Evolutionary conservation across 2,113 vertebrate genomes (phyloP).

Genomic region (Euleptes europaea): DNA sequence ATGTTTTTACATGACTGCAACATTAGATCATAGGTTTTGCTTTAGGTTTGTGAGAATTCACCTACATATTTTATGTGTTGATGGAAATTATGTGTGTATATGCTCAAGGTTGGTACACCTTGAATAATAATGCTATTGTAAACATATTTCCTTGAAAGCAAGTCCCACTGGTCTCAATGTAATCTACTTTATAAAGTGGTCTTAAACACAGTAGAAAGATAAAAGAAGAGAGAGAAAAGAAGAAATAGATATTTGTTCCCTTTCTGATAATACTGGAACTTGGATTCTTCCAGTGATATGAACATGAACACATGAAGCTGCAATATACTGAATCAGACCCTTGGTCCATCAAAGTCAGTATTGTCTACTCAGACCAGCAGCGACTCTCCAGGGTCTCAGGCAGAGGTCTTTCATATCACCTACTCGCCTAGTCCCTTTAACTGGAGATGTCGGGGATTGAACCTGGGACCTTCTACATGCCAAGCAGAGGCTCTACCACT

Average conservation of each 20-base stretch:
- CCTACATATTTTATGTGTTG: background rate
- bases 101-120: constrained; percentile 26
- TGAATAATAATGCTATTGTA: background rate
- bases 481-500: no score
- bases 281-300: no score
- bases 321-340: no score
- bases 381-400: no score
- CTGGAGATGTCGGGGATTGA: no score
- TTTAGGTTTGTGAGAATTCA: constrained; percentile 19
- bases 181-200: background rate
- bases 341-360: no score
- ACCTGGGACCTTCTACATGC: no score
- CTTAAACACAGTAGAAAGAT: background rate
- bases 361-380: no score
- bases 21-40: background rate
- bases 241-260: background rate
- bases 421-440: no score
- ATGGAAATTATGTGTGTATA: background rate
- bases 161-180: background rate
- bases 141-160: background rate
- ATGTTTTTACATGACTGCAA: accelerated
- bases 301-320: no score
- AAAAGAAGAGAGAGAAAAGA: background rate
- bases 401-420: no score
- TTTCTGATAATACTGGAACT: background rate